Conservation (phyloP, 2,888 invertebrate genomes). For the Drosophila pegasa region DNA sequence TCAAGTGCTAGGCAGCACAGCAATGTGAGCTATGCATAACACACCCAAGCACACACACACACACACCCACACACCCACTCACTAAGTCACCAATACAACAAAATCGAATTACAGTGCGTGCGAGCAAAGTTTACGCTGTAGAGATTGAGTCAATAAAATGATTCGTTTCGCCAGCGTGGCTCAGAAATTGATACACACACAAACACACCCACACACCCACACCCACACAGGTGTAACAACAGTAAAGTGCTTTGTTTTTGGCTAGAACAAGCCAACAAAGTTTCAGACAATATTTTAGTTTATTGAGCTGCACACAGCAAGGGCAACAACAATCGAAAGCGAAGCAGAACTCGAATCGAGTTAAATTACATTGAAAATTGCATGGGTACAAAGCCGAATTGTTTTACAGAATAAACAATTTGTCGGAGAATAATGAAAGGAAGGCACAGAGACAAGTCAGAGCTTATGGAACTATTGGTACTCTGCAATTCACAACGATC, state of each 20-base stretch:
- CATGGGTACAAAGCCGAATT: constrained; percentile 55
- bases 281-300: constrained; percentile 51
- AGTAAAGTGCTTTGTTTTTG: constrained; percentile 42
- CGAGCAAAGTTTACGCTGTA: constrained; percentile 67
- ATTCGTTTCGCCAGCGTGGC: constrained; percentile 53
- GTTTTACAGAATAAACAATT: constrained; percentile 40
- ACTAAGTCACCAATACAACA: constrained; percentile 33
- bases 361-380: constrained; percentile 78
- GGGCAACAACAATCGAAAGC: constrained; percentile 16
- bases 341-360: constrained; percentile 59
- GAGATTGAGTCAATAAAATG: constrained; percentile 80
- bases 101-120: constrained; percentile 71
- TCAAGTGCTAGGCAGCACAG: constrained; percentile 53
- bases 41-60: constrained; percentile 34
- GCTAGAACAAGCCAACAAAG: constrained; percentile 10
- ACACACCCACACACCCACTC: constrained; percentile 5
- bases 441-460: not conserved
- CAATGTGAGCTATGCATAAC: constrained; percentile 61
- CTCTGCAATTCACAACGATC: not conserved
- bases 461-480: constrained; percentile 9
- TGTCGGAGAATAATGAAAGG: constrained; percentile 23
- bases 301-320: constrained; percentile 41
- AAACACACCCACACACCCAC: constrained; percentile 12
- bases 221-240: constrained; percentile 8
- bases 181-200: constrained; percentile 71